Percentiles rank a stretch among this genome's conserved stretches.
phyloP scores from a whole-genome alignment of 2,888 invertebrate species.

The Hydroisotoma schaefferi region DNA sequence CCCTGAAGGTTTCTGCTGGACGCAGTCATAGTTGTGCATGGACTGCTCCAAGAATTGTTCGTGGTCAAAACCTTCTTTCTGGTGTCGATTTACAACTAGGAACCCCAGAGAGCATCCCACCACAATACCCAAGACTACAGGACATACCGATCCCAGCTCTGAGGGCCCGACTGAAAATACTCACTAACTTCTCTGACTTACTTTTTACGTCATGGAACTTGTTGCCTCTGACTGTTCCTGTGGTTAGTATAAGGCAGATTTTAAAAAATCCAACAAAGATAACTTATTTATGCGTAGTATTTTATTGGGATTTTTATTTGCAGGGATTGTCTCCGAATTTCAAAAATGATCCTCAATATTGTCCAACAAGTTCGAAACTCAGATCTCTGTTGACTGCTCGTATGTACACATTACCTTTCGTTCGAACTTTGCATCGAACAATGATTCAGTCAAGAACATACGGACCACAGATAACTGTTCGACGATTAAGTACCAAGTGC shows the following conservation, averaged over 20 bases:
- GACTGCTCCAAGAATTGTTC: conserved; percentile 57
- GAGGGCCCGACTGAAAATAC: conserved; percentile 58
- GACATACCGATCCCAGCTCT: conserved; percentile 57
- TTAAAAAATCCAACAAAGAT: too few species aligned
- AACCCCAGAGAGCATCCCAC: conserved; percentile 58
- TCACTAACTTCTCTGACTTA: conserved; percentile 63
- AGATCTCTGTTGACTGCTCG: conserved; percentile 59
- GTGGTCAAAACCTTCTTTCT: conserved; percentile 55
- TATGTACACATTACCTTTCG: conserved; percentile 63
- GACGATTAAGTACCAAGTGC: conserved; percentile 60
- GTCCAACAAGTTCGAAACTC: conserved; percentile 54
- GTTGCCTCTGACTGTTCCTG: conserved; percentile 54
- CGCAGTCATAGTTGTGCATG: conserved; percentile 63
- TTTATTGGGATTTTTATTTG: conserved; percentile 5
- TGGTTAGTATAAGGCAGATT: conserved; percentile 49
- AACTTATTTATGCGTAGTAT: background rate
- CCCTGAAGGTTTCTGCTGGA: conserved; percentile 62
- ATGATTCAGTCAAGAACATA: conserved; percentile 66
- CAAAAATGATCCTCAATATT: conserved; percentile 50
- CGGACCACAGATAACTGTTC: conserved; percentile 64
- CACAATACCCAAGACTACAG: conserved; percentile 59
- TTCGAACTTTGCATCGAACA: conserved; percentile 62
- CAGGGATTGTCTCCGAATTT: conserved; percentile 53
- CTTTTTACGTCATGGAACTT: conserved; percentile 61
- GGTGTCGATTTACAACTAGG: conserved; percentile 52